Conservation (phyloP, 2,113 vertebrate species). For the Otis tarda region DNA sequence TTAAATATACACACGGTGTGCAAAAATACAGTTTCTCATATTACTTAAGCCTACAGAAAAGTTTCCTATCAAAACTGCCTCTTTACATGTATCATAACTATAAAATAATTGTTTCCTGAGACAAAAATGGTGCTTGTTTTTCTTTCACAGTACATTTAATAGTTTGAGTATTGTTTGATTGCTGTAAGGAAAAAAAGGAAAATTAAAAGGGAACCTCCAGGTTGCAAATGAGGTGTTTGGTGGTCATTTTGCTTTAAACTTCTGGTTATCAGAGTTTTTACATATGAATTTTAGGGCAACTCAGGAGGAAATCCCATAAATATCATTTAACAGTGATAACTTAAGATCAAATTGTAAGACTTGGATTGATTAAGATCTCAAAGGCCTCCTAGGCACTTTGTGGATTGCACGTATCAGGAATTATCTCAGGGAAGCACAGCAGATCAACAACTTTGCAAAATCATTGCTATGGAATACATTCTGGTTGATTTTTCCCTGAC, state of each 20-base stretch:
- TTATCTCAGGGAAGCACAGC: neutral
- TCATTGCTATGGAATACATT: neutral
- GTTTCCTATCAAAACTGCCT: neutral
- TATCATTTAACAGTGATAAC: neutral
- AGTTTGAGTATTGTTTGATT: neutral
- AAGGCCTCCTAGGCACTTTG: neutral
- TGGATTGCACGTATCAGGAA: neutral
- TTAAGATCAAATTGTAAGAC: neutral
- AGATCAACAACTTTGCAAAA: neutral
- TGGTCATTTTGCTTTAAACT: neutral
- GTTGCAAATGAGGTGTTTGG: fast-evolving
- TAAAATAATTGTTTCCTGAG: neutral
- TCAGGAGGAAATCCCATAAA: neutral
- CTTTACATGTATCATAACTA: fast-evolving
- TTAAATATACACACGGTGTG: neutral
- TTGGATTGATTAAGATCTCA: neutral
- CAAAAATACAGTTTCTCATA: neutral
- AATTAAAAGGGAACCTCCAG: neutral
- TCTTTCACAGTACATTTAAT: neutral
- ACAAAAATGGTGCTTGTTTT: neutral
- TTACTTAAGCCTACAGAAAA: neutral
- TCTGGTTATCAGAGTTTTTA: neutral
- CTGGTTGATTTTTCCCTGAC: neutral
- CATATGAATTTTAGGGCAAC: neutral
- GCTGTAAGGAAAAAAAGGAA: neutral